phyloP scores from a whole-genome alignment of 2,888 invertebrate genomes.

The Leptinotarsa rubiginosa region DNA sequence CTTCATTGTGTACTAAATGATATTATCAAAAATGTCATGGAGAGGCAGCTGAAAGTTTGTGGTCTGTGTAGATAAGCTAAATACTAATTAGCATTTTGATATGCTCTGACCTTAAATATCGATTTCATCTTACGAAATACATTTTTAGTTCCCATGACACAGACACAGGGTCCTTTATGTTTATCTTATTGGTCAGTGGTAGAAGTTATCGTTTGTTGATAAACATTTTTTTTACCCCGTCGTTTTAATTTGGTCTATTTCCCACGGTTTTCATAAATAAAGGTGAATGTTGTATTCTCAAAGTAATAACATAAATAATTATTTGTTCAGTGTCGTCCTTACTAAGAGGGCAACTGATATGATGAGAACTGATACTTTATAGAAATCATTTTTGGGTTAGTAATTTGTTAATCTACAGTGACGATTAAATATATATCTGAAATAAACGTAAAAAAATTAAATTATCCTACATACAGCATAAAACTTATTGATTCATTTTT shows the following conservation, averaged over 20 bases:
- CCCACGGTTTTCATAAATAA: conserved; percentile 14
- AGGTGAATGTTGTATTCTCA: background rate
- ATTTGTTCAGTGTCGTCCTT: conserved; percentile 11
- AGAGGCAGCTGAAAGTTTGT: no score
- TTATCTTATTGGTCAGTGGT: conserved; percentile 12
- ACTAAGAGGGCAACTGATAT: background rate
- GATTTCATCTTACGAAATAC: background rate
- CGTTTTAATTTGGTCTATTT: background rate
- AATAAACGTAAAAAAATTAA: no score
- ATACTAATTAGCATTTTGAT: no score
- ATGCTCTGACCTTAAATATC: conserved; percentile 7
- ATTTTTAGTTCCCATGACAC: conserved; percentile 4
- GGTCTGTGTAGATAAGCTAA: no score
- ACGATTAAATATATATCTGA: no score
- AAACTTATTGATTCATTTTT: no score
- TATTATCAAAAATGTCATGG: no score
- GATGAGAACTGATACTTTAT: background rate
- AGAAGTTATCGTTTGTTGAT: conserved; percentile 13
- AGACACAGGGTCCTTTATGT: background rate
- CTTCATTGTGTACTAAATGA: no score
- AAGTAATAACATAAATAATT: conserved; percentile 11
- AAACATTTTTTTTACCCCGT: background rate
- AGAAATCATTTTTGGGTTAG: no score
- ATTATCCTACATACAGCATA: no score
- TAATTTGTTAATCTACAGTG: no score